Conservation (phyloP, 2,113 vertebrate genomes). For the Pluvialis apricaria region DNA sequence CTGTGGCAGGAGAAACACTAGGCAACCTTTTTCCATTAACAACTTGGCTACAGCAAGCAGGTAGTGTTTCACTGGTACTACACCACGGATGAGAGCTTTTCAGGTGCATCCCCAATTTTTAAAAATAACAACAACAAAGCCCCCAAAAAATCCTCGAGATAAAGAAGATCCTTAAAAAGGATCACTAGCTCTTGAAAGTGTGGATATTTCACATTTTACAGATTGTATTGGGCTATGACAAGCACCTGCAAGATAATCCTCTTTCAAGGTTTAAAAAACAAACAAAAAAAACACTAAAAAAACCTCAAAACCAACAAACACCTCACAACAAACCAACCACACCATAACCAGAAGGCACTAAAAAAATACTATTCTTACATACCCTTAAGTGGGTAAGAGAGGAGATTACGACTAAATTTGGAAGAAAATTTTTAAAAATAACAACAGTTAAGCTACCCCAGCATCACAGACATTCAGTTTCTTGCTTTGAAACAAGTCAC, state of each 20-base stretch:
- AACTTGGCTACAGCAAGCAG: neutral
- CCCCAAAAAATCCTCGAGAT: neutral
- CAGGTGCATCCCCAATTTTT: neutral
- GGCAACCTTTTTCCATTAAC: neutral
- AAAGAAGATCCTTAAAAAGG: neutral
- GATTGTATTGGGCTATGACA: neutral
- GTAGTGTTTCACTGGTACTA: no score
- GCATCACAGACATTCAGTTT: neutral
- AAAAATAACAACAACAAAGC: rapidly evolving
- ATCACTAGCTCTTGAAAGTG: neutral
- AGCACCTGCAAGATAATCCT: neutral
- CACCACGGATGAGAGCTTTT: neutral
- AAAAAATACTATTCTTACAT: neutral
- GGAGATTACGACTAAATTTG: neutral
- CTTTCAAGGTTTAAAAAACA: neutral
- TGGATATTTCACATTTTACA: neutral
- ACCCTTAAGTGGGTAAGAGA: neutral
- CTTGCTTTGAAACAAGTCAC: neutral
- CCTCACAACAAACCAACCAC: neutral
- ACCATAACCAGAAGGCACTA: neutral
- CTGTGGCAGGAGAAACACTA: neutral
- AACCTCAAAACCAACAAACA: neutral
- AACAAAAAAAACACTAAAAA: neutral
- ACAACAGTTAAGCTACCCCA: neutral
- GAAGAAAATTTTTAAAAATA: neutral